A percentile compares a stretch with the other conserved stretches of the same genome.
Conservation (phyloP, 2,113 vertebrate species). For the Percina caprodes region DNA sequence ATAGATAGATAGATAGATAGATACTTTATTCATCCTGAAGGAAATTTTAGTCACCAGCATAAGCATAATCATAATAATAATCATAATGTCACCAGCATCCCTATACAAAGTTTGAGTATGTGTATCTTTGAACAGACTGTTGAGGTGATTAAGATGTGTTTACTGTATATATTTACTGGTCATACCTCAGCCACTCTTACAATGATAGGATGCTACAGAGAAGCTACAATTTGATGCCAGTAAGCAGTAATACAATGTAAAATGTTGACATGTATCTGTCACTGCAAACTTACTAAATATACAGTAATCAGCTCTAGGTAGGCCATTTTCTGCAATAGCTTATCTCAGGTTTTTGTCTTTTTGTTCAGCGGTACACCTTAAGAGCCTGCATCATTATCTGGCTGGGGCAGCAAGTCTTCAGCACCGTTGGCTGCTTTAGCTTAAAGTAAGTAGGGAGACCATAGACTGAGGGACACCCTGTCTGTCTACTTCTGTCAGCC, state of each 20-base stretch:
- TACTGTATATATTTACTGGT: neutral
- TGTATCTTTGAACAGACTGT: neutral
- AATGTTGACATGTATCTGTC: neutral
- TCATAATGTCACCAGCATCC: neutral
- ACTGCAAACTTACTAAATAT: neutral
- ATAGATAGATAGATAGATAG: too few species aligned
- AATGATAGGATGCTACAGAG: neutral
- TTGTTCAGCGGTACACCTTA: neutral
- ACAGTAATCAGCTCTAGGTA: neutral
- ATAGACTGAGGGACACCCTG: neutral
- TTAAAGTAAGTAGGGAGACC: neutral
- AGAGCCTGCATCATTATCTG: constrained; percentile 15
- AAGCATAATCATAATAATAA: too few species aligned
- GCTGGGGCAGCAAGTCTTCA: neutral
- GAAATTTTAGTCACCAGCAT: too few species aligned
- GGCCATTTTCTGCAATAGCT: constrained; percentile 3
- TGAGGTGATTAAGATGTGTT: neutral
- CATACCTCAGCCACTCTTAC: neutral
- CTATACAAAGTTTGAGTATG: neutral
- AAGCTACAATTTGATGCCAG: neutral
- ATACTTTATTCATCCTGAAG: too few species aligned
- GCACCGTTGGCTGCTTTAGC: neutral
- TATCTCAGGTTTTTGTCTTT: neutral
- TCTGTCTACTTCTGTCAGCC: constrained; percentile 19
- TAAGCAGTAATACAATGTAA: neutral